Conservation (phyloP, 1,140 invertebrate species). For the Macrocentrus cingulum region DNA sequence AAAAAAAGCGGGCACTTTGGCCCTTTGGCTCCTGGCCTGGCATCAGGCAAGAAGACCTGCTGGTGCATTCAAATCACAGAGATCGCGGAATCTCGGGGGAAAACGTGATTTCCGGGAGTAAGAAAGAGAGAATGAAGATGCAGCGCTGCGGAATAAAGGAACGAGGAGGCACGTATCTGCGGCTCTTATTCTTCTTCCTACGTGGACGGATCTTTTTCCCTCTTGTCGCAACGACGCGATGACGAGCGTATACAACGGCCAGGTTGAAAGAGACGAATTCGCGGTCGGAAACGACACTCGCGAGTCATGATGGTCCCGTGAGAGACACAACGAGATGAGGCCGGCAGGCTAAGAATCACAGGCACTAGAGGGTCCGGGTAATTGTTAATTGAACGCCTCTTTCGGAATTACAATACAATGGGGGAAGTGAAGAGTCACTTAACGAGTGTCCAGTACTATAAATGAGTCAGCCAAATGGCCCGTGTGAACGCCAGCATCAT, state of each 20-base stretch:
- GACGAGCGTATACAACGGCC: slow-evolving; percentile 15
- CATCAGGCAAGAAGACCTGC: slow-evolving; percentile 4
- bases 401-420: slow-evolving; percentile 47
- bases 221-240: slow-evolving; percentile 6
- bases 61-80: slow-evolving; percentile 40
- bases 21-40: slow-evolving; percentile 10
- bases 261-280: slow-evolving; percentile 28
- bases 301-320: neutral
- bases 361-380: too few relatives aligned
- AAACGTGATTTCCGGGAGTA: slow-evolving; percentile 35
- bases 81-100: slow-evolving; percentile 33
- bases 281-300: slow-evolving; percentile 3
- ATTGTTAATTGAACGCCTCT: slow-evolving; percentile 40
- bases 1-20: slow-evolving; percentile 10
- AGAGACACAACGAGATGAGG: neutral
- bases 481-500: slow-evolving; percentile 41
- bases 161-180: slow-evolving; percentile 19
- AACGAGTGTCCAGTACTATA: slow-evolving; percentile 33
- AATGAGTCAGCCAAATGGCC: slow-evolving; percentile 41
- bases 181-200: slow-evolving; percentile 25
- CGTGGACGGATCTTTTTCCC: slow-evolving; percentile 27
- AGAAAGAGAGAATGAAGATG: slow-evolving; percentile 9
- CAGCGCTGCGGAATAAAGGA: slow-evolving; percentile 17
- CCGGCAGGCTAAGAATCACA: too few relatives aligned
- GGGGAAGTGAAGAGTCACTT: slow-evolving; percentile 40